Evolutionary conservation across 2,888 invertebrate species (phyloP).

Genomic region (Omphaloscelis lunosa): DNA sequence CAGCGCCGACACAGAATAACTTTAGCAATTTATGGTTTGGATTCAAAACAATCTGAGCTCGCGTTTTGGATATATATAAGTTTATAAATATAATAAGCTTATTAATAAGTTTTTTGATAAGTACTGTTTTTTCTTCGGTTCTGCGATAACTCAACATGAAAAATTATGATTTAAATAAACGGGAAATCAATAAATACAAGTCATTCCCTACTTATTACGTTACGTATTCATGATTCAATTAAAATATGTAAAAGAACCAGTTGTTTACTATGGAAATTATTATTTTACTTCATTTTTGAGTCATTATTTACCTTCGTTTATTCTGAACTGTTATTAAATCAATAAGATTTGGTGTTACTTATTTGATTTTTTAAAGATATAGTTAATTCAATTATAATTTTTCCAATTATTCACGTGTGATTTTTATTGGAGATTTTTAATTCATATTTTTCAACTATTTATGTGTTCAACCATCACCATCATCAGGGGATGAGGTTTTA

Average conservation of each 20-base stretch:
- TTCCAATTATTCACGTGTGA: not conserved
- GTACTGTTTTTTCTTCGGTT: not conserved
- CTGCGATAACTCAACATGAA: not conserved
- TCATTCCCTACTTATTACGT: constrained; percentile 3
- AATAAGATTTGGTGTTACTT: not conserved
- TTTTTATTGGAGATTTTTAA: not conserved
- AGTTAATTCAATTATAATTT: not conserved
- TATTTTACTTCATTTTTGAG: not conserved
- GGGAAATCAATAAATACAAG: not conserved
- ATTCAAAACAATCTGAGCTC: constrained; percentile 63
- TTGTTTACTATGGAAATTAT: not conserved
- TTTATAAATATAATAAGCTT: no score
- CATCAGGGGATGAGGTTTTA: not conserved
- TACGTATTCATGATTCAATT: constrained; percentile 5
- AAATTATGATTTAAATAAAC: not conserved
- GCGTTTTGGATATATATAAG: constrained; percentile 17
- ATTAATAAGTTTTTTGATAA: no score
- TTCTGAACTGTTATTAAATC: not conserved
- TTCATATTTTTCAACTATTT: not conserved
- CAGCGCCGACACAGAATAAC: constrained; percentile 72
- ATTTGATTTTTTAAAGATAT: not conserved
- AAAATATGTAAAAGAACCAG: constrained; percentile 15
- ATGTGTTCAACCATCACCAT: no score
- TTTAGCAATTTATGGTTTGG: constrained; percentile 80
- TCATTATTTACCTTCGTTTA: not conserved